Evolutionary conservation across 1,140 invertebrate species (phyloP).

Genomic region (Pollicipes pollicipes): DNA sequence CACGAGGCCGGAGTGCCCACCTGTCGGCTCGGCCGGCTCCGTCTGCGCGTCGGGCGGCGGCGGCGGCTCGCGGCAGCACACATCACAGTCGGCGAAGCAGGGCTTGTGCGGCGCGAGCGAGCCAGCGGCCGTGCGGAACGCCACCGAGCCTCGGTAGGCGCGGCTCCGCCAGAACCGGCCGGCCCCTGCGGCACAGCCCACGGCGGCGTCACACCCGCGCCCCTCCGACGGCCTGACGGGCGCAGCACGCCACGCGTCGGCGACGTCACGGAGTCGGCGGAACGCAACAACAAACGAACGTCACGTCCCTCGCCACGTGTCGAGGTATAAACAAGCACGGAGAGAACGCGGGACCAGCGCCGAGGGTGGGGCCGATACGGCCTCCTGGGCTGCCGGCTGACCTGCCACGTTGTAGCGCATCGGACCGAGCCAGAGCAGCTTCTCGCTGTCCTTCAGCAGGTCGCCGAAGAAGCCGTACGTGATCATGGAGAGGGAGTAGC

Average conservation of each 20-base stretch:
- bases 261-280: too few relatives aligned
- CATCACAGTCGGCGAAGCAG: neutral
- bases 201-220: too few relatives aligned
- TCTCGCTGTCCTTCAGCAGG: slow-evolving; percentile 60
- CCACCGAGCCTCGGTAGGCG: slow-evolving; percentile 20
- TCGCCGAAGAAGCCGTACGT: slow-evolving; percentile 81
- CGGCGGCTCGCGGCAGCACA: neutral
- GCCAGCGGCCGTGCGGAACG: neutral
- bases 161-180: slow-evolving; percentile 22
- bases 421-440: slow-evolving; percentile 75
- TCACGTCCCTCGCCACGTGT: too few relatives aligned
- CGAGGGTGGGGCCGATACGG: too few relatives aligned
- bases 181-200: slow-evolving; percentile 17
- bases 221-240: too few relatives aligned
- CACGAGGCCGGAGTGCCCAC: too few relatives aligned
- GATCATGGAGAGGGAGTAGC: slow-evolving; percentile 58
- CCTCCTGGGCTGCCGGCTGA: too few relatives aligned
- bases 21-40: neutral
- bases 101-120: neutral
- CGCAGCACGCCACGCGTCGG: too few relatives aligned
- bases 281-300: too few relatives aligned
- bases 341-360: too few relatives aligned
- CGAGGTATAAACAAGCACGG: too few relatives aligned
- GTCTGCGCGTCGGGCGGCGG: too few relatives aligned
- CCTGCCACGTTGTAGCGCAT: slow-evolving; percentile 44